Percentiles rank a stretch among this genome's conserved stretches.
phyloP scores from a whole-genome alignment of 1,140 invertebrate species.

The Callitettix versicolor region DNA sequence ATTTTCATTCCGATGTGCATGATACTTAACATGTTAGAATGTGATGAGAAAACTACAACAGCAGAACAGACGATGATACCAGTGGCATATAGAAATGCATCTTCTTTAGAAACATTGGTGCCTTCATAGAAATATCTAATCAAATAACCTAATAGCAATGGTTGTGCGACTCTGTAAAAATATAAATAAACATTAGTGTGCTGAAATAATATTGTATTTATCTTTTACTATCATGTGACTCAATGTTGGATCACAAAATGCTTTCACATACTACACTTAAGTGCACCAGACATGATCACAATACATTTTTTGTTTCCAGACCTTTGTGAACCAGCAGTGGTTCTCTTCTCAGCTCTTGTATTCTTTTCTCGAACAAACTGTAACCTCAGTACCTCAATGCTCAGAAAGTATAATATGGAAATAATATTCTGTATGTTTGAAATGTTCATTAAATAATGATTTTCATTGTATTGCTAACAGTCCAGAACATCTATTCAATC shows the following conservation, averaged over 20 bases:
- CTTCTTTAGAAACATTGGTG: conserved; percentile 33
- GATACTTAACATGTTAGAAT: conserved; percentile 67
- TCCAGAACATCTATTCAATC: too few relatives aligned
- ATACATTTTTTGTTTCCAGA: too few relatives aligned
- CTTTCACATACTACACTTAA: too few relatives aligned
- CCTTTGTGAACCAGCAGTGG: too few relatives aligned
- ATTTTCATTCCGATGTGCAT: conserved; percentile 69
- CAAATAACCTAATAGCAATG: conserved; percentile 57
- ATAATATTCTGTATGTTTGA: too few relatives aligned
- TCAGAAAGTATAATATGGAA: too few relatives aligned
- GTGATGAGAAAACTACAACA: conserved; percentile 56
- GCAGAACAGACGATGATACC: conserved; percentile 59
- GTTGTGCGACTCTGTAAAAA: conserved; percentile 53
- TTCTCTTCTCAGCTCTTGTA: too few relatives aligned
- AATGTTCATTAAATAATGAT: too few relatives aligned
- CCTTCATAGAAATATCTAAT: conserved; percentile 51
- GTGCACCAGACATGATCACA: too few relatives aligned
- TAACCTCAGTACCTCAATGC: too few relatives aligned
- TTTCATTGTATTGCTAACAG: too few relatives aligned
- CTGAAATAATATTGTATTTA: neutral
- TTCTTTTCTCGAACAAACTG: too few relatives aligned
- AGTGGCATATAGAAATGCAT: conserved; percentile 53
- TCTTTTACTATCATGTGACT: conserved; percentile 9
- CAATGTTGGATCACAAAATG: conserved; percentile 21
- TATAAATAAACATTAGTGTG: conserved; percentile 15